Base-by-base conservation (phyloP, 2,888 invertebrate species). In the Luperina nickerlii region DNA sequence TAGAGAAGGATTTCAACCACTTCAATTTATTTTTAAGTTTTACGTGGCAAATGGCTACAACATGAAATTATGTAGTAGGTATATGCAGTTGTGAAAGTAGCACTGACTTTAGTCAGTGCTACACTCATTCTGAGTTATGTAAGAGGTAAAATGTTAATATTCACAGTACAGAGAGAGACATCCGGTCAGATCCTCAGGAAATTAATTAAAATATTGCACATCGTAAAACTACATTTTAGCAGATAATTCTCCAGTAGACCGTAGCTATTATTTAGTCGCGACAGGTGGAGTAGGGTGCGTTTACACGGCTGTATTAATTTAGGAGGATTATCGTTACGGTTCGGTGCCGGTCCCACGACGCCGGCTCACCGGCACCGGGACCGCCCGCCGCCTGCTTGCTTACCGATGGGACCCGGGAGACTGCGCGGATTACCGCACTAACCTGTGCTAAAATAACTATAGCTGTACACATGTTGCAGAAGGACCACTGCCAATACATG, bases 401-500 rank as follows among this genome's bases (percentile, higher is more conserved):
- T 73, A 70, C 86, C 65, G 87, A 80, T 83, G 80, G 76, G 42
- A 15, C 85, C 76, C 80, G 13, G 24, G 87, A 65, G 87, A 83
- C 68, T 45, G 79, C 74, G 63, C 15, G 68, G 74, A 72, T 78
- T 69, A 69, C 83, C 78, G 68, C 60, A 75, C 20, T 69, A 48
- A 24, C 74, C 67, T 63, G 63, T 38, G 60, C 62, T 54, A 38
- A 11, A n/a, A 42, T 15, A 65, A 20, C 42, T 75, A 11, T 18
- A 73, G 27, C 18, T 45, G 1, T 27, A 27, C 11, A 24, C 32
- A 24, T 11, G 9, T 5, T 45, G 18, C 51, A 78, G 51, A 82
- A 86, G 67, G 27, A 18, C 57, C 48, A 67, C 7, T 45, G 9
- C 15, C 24, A 42, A 71, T 5, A n/a, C 20, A 32, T 7, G 4